Evolutionary conservation across 2,888 invertebrate genomes (phyloP), one percentile per base, ranked within the genome.

Genomic region (Aspidiotus destructor): DNA sequence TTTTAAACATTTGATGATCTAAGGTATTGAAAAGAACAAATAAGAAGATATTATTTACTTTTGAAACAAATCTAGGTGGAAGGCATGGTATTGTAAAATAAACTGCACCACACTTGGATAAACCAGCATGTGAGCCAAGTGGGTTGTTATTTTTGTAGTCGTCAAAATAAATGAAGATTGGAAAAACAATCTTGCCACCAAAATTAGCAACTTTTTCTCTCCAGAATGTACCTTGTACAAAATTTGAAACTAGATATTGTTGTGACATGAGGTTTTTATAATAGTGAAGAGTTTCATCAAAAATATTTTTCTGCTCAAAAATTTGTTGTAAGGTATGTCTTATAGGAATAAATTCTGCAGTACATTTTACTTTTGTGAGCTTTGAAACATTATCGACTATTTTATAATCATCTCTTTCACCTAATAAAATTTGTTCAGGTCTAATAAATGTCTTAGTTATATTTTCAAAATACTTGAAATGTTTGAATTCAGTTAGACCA

Each of bases 111-210:
- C 72, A 8, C 69, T 72, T 72, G 62, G 62, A 61, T 7, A 40
- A 52, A 11, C 69, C 70, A 53, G 69, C 64, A 54, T 72, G 70
- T 68, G 69, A 70, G 1, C 70, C 72, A 44, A 72, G 60, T 17
- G 70, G 65, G 68, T 71, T 71, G 42, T 70, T 69, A 42, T 68
- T 67, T 64, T 71, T 71, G 64, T 60, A 72, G 54, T 71, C 72
- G 63, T 72, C 69, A 13, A 52, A 71, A 17, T 60, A 71, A 8
- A 71, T 28, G 13, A 72, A 67, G 15, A 70, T 41, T 41, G 71
- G 71, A 3, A 71, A n/a, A 42, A 70, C 64, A 16, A 8, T 60
- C 44, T 58, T n/a, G 52, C 54, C 60, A 41, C 57, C 15, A 41
- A 71, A 70, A 60, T 71, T 57, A 8, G 16, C 13, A 10, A 40